These are phyloP conservation scores for Calypte anna DNA, from an alignment of 2,113 vertebrate genomes.

Conservation along the genomic window DNA sequence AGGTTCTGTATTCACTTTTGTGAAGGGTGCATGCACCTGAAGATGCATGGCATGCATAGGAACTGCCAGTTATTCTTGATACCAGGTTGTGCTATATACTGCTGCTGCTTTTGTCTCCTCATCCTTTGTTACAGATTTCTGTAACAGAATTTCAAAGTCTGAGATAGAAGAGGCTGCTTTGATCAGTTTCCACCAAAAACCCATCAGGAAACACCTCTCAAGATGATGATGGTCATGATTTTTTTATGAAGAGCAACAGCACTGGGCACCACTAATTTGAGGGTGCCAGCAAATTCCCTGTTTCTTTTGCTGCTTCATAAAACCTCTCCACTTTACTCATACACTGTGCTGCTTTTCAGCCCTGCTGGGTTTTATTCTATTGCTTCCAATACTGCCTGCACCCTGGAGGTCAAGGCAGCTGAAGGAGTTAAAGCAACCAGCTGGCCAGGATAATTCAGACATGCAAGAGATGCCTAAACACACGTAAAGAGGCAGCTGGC, in stretches of 20 bases:
- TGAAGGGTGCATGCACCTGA: neutral
- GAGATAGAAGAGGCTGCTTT: neutral
- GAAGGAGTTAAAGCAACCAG: conserved; percentile 52
- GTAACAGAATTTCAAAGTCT: conserved; percentile 5
- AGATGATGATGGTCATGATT: neutral
- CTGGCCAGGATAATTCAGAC: conserved; percentile 40
- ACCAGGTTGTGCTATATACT: neutral
- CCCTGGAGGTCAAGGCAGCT: neutral
- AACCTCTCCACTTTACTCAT: neutral
- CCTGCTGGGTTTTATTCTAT: neutral
- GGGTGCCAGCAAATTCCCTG: neutral
- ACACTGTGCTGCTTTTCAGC: neutral
- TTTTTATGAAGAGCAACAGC: neutral
- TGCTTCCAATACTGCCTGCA: neutral
- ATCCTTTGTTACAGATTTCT: neutral
- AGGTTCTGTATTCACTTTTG: neutral
- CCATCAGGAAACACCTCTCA: neutral
- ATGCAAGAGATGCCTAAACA: conserved; percentile 42
- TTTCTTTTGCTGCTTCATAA: neutral
- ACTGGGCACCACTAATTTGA: neutral
- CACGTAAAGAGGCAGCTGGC: conserved; percentile 44
- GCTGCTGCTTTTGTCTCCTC: neutral
- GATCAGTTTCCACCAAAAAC: neutral
- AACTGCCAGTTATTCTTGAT: neutral
- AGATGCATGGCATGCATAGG: neutral